These are phyloP conservation scores for Listronotus oregonensis DNA, from an alignment of 1,140 invertebrate genomes.

Conservation along the genomic window DNA sequence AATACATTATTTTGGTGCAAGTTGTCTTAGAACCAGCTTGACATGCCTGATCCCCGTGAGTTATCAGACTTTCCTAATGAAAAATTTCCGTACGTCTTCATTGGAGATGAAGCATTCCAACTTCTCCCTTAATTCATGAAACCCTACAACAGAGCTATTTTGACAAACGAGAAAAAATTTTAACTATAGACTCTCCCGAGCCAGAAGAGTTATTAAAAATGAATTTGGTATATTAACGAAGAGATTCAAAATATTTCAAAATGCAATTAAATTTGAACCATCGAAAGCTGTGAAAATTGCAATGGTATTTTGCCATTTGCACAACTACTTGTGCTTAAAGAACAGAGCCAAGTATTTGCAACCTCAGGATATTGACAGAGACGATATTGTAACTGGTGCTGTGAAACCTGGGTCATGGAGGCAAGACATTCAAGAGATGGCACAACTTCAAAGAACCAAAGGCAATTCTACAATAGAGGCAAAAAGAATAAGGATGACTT, in stretches of 20 bases:
- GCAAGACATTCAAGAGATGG: constrained; percentile 16
- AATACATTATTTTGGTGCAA: constrained; percentile 14
- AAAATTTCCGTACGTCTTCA: no score
- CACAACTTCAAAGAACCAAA: constrained; percentile 14
- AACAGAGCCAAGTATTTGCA: background rate
- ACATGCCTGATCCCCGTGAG: no score
- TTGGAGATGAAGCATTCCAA: no score
- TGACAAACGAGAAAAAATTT: background rate
- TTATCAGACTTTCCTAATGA: no score
- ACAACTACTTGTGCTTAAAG: background rate
- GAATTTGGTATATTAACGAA: background rate
- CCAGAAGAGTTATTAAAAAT: background rate
- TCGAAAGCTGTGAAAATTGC: background rate
- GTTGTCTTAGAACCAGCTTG: background rate
- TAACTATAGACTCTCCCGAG: background rate
- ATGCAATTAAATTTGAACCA: constrained; percentile 3
- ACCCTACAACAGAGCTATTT: background rate
- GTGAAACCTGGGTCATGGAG: constrained; percentile 11
- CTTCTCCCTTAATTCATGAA: background rate
- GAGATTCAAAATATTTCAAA: no score
- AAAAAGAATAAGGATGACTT: constrained; percentile 20
- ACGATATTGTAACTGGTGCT: constrained; percentile 1
- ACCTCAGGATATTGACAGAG: background rate
- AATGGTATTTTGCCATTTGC: background rate
- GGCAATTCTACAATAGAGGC: constrained; percentile 18